Base-by-base conservation (phyloP, 2,797 vertebrate species). In the Labroides dimidiatus region DNA sequence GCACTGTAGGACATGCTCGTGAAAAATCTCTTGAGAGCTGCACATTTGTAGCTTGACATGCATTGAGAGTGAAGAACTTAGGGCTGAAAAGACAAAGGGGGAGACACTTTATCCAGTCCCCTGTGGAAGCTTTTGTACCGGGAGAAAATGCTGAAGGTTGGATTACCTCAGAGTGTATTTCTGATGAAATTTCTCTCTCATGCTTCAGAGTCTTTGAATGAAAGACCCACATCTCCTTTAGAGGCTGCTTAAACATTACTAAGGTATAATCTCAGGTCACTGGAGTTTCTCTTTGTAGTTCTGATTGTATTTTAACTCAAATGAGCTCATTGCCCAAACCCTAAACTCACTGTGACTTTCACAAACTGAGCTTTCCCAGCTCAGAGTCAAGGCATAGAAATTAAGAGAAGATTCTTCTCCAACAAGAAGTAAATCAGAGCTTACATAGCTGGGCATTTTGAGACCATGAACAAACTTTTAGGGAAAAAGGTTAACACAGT, bases 61-160 rank as follows among this genome's bases (percentile, higher is more conserved):
- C 78, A 91, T 90, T 91, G 88, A 93, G 84, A 53, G 58, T 1
- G 71, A 77, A 81, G 78, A 91, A 90, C 72, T 89, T 57, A 55
- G 85, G 83, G 81, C 85, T 70, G 85, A 78, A 87, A 85, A 87
- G 90, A 92, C 87, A 91, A 93, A 91, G 69, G 66, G 48, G 51
- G 51, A 73, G 90, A 91, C 85, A 92, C 89, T 85, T 80, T 84
- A 93, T 93, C 88, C 85, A 72, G 72, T 76, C 75, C 84, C 72
- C 63, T 36, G 72, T 64, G 84, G 84, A 45, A 62, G 62, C 86
- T 74, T 88, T 92, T 91, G 88, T 91, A 84, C 83, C 24, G n/a
- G 44, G 62, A 77, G 74, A 84, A 84, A 88, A 91, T 75, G 62
- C 91, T 83, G 65, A 89, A 92, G 90, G 84, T 92, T 87, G 89